Base-by-base conservation (phyloP, 2,888 invertebrate genomes). In the Acholoe squamosa region DNA sequence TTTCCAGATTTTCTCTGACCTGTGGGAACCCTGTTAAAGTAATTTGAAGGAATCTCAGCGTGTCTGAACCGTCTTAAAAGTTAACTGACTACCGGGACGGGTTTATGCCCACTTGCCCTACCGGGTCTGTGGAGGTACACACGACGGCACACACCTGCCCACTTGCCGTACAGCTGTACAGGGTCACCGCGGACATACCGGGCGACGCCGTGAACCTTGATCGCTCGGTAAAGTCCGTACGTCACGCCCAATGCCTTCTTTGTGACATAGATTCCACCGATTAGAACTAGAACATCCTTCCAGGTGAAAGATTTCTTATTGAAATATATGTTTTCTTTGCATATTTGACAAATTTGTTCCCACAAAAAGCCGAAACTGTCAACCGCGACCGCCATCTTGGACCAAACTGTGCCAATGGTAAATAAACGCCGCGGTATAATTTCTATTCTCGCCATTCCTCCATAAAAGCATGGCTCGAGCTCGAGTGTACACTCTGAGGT, bases 81-180 rank as follows among this genome's bases (percentile, higher is more conserved):
- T n/a, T n/a, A n/a, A n/a, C n/a, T n/a, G n/a, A n/a, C n/a, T n/a
- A n/a, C n/a, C n/a, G n/a, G n/a, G n/a, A n/a, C n/a, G n/a, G n/a
- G n/a, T n/a, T n/a, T n/a, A n/a, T n/a, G n/a, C 43, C 43, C 43
- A 7, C 43, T 31, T 0, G 33, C 7, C 77, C 19, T 34, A 31
- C 34, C 25, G 19, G n/a, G 31, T 22, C 19, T 12, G 43, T 43
- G 43, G 43, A 3, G 43, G 43, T 43, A 43, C 3, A 90, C 43
- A 84, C 90, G 52, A 10, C 22, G 54, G 43, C 14, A 86, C 54
- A 33, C 95, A 98, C 98, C 97, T 95, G 98, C 98, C 98, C 98
- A 98, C 92, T 97, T 96, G 94, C 98, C 98, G 95, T 97, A 98
- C 95, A 97, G 97, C 94, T 97, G 92, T 56, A 92, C 91, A 77